A percentile compares a stretch with the other conserved stretches of the same genome.
Conservation (phyloP, 2,113 vertebrate species). For the Crotalus viridis region DNA sequence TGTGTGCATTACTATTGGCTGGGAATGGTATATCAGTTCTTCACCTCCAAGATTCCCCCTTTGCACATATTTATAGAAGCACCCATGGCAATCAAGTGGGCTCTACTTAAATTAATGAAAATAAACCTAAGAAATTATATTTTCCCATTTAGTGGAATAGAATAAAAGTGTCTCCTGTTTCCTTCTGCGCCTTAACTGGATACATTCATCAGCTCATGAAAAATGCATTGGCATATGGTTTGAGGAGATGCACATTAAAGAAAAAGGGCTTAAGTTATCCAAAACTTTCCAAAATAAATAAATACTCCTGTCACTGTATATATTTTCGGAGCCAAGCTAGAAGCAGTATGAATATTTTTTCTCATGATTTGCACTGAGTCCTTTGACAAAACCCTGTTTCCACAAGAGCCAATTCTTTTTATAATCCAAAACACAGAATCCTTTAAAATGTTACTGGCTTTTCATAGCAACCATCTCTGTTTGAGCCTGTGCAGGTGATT, state of each 20-base stretch:
- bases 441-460: conserved; percentile 11
- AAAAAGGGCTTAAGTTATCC: not conserved
- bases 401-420: conserved; percentile 9
- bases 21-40: not conserved
- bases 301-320: not conserved
- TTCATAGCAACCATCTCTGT: not conserved
- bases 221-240: not conserved
- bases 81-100: conserved; percentile 22
- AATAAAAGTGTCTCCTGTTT: conserved; percentile 37
- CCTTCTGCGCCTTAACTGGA: conserved; percentile 27
- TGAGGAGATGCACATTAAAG: not conserved
- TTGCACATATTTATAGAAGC: conserved; percentile 45
- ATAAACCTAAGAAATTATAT: conserved; percentile 36
- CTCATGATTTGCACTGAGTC: conserved; percentile 1
- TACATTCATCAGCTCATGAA: conserved; percentile 11
- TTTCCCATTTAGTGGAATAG: conserved; percentile 51
- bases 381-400: conserved; percentile 37
- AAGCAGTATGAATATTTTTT: not conserved
- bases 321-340: conserved; percentile 27
- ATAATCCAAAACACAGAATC: conserved; percentile 4
- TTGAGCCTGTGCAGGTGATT: not conserved
- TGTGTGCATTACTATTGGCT: conserved; percentile 27
- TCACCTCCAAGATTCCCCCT: conserved; percentile 25
- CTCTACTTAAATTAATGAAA: conserved; percentile 41
- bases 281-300: conserved; percentile 33